phyloP scores from a whole-genome alignment of 2,113 vertebrate species.

The Oceanodroma tethys region DNA sequence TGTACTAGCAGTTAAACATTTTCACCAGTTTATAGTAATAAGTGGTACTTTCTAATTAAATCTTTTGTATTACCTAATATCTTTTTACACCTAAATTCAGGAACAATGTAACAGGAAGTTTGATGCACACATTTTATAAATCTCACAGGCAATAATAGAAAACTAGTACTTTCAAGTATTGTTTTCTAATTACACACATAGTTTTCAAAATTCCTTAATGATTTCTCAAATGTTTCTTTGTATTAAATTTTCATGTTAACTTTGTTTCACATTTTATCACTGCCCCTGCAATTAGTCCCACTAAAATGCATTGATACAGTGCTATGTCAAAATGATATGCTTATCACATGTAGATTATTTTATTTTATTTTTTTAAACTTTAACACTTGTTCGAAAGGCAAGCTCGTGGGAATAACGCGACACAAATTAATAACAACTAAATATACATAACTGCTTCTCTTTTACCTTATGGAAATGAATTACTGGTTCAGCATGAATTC shows the following conservation, averaged over 20 bases:
- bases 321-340: background rate
- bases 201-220: background rate
- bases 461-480: constrained; percentile 99
- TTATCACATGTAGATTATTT: background rate
- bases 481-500: constrained; percentile 95
- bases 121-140: background rate
- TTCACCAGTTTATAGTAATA: background rate
- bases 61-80: background rate
- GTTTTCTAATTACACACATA: background rate
- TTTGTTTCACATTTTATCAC: background rate
- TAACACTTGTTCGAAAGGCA: background rate
- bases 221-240: background rate
- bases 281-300: background rate
- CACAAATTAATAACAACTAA: background rate
- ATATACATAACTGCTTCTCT: background rate
- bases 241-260: background rate
- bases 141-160: background rate
- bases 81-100: background rate
- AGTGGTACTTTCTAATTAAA: background rate
- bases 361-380: background rate
- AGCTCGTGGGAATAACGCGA: background rate
- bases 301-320: accelerated
- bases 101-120: background rate
- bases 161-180: background rate
- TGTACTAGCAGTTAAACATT: background rate